These are phyloP conservation scores for Ptyas mucosa DNA, from an alignment of 2,113 vertebrate species.

Conservation along the genomic window DNA sequence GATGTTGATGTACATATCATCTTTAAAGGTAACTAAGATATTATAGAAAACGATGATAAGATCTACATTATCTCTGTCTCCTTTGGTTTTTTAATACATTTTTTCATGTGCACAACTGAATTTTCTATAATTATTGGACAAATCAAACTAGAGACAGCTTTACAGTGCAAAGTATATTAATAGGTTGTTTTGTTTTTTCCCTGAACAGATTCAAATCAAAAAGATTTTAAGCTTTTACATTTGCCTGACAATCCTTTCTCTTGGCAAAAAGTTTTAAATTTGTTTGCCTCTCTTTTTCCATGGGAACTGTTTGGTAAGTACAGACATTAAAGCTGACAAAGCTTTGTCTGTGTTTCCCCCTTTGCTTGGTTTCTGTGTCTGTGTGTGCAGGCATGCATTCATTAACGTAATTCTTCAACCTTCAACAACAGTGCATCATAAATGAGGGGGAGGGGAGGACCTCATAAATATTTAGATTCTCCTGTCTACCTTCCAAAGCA, in stretches of 20 bases:
- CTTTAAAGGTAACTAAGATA: not conserved
- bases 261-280: slow-evolving; percentile 71
- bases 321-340: slow-evolving; percentile 61
- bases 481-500: slow-evolving; percentile 61
- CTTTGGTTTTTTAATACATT: not conserved
- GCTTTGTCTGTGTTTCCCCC: slow-evolving; percentile 59
- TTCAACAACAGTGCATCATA: slow-evolving; percentile 73
- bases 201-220: slow-evolving; percentile 51
- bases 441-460: slow-evolving; percentile 56
- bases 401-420: slow-evolving; percentile 76
- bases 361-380: slow-evolving; percentile 74
- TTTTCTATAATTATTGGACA: slow-evolving; percentile 14
- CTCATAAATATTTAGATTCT: slow-evolving; percentile 79
- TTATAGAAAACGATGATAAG: not conserved
- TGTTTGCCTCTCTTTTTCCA: slow-evolving; percentile 51
- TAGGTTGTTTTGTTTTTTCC: slow-evolving; percentile 44
- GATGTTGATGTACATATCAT: not conserved
- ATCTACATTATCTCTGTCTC: not conserved
- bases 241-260: slow-evolving; percentile 63
- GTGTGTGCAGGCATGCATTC: slow-evolving; percentile 83
- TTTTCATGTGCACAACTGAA: slow-evolving; percentile 5
- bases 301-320: slow-evolving; percentile 72
- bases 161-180: slow-evolving; percentile 39
- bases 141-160: slow-evolving; percentile 14
- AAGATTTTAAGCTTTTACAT: slow-evolving; percentile 63